These are phyloP conservation scores for Furcifer pardalis DNA, from an alignment of 2,797 vertebrate species.

Conservation along the genomic window DNA sequence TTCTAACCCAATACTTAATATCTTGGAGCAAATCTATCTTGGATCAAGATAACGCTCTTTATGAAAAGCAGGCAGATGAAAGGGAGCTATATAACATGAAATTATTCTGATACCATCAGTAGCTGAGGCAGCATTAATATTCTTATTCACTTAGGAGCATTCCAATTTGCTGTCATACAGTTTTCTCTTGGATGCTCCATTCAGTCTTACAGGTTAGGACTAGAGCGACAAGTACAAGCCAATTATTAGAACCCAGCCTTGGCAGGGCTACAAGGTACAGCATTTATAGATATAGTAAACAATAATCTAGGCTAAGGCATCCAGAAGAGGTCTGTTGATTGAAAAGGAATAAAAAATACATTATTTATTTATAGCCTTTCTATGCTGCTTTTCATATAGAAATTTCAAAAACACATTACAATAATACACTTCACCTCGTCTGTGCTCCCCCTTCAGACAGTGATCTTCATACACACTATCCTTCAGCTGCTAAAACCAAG, in stretches of 20 bases:
- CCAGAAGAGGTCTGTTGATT: neutral
- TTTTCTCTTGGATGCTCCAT: neutral
- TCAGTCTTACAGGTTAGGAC: constrained; percentile 30
- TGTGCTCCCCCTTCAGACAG: neutral
- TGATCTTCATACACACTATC: neutral
- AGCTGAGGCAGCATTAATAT: neutral
- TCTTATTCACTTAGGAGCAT: neutral
- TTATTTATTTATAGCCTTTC: no score
- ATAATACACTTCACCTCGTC: no score
- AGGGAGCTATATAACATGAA: constrained; percentile 50
- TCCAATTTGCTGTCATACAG: neutral
- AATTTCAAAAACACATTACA: no score
- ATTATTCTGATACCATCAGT: constrained; percentile 53
- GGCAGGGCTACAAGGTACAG: neutral
- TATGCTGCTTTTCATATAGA: no score
- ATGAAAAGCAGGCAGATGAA: constrained; percentile 58
- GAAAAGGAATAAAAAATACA: neutral
- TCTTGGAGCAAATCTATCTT: constrained; percentile 51
- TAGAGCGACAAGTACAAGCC: constrained; percentile 43
- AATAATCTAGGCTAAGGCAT: neutral
- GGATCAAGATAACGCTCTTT: constrained; percentile 22
- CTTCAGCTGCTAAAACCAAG: neutral
- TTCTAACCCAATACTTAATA: constrained; percentile 47
- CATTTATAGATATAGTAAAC: constrained; percentile 37
- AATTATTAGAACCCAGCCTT: constrained; percentile 28